Evolutionary conservation across 2,888 invertebrate genomes (phyloP), one percentile per base, ranked within the genome.

Genomic region (Sclerodermus sp.): DNA sequence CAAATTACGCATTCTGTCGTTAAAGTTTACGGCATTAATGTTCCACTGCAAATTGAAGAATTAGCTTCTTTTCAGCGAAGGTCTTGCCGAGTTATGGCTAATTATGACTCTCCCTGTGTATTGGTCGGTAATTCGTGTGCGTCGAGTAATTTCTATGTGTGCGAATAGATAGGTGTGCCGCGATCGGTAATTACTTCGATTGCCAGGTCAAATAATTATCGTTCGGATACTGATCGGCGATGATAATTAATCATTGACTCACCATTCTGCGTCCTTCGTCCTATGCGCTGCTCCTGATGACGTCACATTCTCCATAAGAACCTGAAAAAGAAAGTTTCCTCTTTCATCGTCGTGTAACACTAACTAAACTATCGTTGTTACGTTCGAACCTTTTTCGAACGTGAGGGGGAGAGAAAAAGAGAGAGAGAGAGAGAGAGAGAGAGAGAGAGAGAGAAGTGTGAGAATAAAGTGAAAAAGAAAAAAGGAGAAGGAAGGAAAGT

Each of bases 111-210:
- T n/a, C 4, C 23, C 8, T 3, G 23, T 5, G 4, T 23, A 23
- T 23, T 23, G 23, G 23, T 23, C 23, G 23, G 3, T 23, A 23
- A 23, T 5, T 23, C 23, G 23, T 23, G 23, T 5, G 3, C 23
- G 23, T 23, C 3, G 3, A 23, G 23, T 5, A 5, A 8, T 23
- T 23, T 23, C 4, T 8, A 3, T 23, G 23, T 8, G 23, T 23
- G 23, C 23, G 23, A 5, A 5, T 23, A 23, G 3, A 23, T 23
- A 23, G 23, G 64, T 52, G 57, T 52, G 42, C 16, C 36, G 42
- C 53, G 54, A 55, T 51, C 51, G 57, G 50, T 64, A 66, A 65
- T 65, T 65, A 62, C 61, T 50, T 57, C 55, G 58, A 66, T 57
- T 56, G 55, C 49, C 55, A 53, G 51, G 55, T 51, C 50, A 57